Percentiles rank a stretch among this genome's conserved stretches.
These are phyloP conservation scores for Lampropteryx suffumata DNA, from an alignment of 2,888 invertebrate genomes.

Conservation along the genomic window DNA sequence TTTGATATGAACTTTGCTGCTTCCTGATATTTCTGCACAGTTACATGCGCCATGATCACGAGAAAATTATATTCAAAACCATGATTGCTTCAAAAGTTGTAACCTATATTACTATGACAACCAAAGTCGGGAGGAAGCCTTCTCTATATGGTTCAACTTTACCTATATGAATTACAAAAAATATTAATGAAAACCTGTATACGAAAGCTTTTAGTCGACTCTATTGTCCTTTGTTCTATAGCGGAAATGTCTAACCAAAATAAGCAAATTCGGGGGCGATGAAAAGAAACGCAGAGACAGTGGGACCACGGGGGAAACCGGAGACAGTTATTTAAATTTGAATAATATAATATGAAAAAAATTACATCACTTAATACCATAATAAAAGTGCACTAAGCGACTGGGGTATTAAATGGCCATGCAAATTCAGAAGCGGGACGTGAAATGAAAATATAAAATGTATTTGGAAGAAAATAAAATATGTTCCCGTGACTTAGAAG, in stretches of 20 bases:
- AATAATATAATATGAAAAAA: conserved; percentile 84
- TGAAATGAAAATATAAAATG: conserved; percentile 81
- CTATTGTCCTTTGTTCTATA: conserved; percentile 46
- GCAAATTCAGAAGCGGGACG: conserved; percentile 80
- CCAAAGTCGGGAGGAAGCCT: too few species aligned
- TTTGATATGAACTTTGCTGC: too few species aligned
- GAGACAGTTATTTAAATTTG: conserved; percentile 85
- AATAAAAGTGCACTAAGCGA: conserved; percentile 84
- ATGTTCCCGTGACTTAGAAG: conserved; percentile 70
- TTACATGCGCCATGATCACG: too few species aligned
- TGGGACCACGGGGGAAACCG: conserved; percentile 76
- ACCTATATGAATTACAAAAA: not conserved
- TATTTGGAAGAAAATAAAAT: conserved; percentile 77
- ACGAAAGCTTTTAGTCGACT: conserved; percentile 35
- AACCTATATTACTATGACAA: too few species aligned
- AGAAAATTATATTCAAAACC: too few species aligned
- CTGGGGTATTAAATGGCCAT: conserved; percentile 79
- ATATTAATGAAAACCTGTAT: not conserved
- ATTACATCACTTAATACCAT: conserved; percentile 84
- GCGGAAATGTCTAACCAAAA: conserved; percentile 73
- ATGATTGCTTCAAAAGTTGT: too few species aligned
- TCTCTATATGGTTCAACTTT: too few species aligned
- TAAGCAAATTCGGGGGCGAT: conserved; percentile 75
- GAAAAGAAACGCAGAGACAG: conserved; percentile 74
- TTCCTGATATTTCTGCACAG: too few species aligned